These are phyloP conservation scores for Cichlasoma orientale DNA, from an alignment of 2,797 vertebrate genomes.

Conservation along the genomic window DNA sequence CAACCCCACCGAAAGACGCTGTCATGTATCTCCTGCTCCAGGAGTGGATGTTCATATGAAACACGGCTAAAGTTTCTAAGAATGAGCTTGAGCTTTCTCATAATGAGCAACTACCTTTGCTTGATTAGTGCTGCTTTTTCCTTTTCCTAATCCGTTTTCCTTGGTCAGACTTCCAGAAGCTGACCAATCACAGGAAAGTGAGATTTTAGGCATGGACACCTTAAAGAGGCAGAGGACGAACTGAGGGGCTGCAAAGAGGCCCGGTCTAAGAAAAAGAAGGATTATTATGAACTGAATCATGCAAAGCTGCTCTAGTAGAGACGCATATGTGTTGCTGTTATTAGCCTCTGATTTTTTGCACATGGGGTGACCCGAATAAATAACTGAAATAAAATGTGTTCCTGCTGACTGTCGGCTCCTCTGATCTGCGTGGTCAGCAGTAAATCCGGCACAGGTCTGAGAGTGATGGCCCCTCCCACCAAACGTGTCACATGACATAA, in stretches of 20 bases:
- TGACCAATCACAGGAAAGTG: background rate
- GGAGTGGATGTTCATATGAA: background rate
- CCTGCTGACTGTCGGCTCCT: background rate
- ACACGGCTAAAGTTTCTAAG: background rate
- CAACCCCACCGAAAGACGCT: background rate
- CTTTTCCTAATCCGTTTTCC: background rate
- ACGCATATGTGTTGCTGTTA: no score
- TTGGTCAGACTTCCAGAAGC: background rate
- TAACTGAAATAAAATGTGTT: background rate
- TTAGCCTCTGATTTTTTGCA: no score
- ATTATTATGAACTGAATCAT: background rate
- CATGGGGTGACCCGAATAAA: no score
- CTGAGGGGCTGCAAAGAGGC: background rate
- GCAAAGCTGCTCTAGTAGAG: background rate
- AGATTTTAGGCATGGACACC: background rate
- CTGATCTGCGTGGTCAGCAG: background rate
- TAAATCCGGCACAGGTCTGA: background rate
- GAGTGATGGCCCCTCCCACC: background rate
- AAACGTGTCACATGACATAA: background rate
- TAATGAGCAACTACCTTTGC: no score
- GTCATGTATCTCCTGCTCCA: background rate
- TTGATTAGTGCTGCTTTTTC: background rate
- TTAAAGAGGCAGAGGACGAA: background rate
- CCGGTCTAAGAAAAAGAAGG: background rate
- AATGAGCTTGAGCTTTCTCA: no score